Evolutionary conservation across 1,140 invertebrate genomes (phyloP), one percentile per base, ranked within the genome.

Genomic region (Ridgeia piscesae): DNA sequence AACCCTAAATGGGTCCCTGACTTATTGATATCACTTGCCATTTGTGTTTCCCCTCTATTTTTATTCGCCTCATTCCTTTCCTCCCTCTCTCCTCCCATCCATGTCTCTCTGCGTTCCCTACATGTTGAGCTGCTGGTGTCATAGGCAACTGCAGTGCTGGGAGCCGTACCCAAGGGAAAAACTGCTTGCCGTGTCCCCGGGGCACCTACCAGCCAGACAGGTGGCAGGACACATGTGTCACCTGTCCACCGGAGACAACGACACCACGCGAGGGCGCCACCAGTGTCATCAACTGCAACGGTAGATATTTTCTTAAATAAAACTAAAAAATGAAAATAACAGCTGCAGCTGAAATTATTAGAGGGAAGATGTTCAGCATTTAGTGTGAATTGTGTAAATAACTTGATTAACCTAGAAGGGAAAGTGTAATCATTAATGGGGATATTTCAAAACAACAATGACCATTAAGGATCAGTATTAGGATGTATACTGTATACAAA

Each of bases 81-180:
- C 89, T 90, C 89, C n/a, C 89, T 90, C 89, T 90, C 89, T 90
- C 31, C 6, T n/a, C 33, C 89, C 35, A 27, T 90, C 89, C n/a
- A 4, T 90, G 6, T n/a, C 89, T 33, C 89, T n/a, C 89, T n/a
- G 9, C 35, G 9, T 90, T n/a, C 58, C 58, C 27, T 77, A 77
- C 58, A 77, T 77, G 27, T 77, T 1, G 58, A 0, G 27, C 17
- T 77, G 4, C 58, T 21, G 27, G 2, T 77, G 58, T 77, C 58
- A 9, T 21, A 77, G 58, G 58, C 14, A 77, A 77, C 58, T 77
- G 58, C 58, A 77, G 58, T 77, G 58, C 58, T 77, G 58, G 58
- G 58, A 14, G 58, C 0, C 14, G 27, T 9, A 77, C 58, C 27
- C 11, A 21, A 77, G 58, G 58, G 0, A 77, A 21, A 77, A 21